These are phyloP conservation scores for Perca schrenkii DNA, from an alignment of 2,113 vertebrate species.

Conservation along the genomic window DNA sequence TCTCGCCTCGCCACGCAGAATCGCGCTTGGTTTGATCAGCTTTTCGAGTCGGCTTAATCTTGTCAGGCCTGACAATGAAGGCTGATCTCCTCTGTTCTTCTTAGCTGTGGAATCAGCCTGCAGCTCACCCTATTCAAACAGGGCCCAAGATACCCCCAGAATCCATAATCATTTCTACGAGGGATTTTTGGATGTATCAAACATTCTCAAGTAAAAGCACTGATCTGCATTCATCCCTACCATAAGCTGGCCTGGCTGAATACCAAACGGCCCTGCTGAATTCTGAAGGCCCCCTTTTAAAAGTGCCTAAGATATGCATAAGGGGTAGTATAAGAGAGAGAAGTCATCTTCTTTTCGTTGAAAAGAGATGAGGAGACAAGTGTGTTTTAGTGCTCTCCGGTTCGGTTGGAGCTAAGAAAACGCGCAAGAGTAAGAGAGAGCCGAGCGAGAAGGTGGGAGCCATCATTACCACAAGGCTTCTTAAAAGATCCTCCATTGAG, in stretches of 20 bases:
- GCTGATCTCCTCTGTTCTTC: conserved; percentile 83
- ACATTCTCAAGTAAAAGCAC: conserved; percentile 76
- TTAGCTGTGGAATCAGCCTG: conserved; percentile 69
- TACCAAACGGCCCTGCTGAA: conserved; percentile 76
- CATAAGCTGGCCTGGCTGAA: conserved; percentile 74
- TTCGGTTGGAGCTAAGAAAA: conserved; percentile 50
- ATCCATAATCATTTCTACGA: conserved; percentile 81
- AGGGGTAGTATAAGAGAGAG: conserved; percentile 58
- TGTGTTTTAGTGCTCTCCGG: conserved; percentile 76
- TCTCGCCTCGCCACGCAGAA: conserved; percentile 64
- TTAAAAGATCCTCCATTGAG: conserved; percentile 75
- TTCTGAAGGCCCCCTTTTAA: conserved; percentile 70
- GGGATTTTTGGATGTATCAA: conserved; percentile 78
- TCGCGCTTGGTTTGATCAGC: conserved; percentile 75
- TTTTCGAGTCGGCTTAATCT: conserved; percentile 83
- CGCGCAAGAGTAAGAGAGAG: conserved; percentile 40
- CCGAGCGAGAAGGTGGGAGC: conserved; percentile 66
- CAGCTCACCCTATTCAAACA: conserved; percentile 79
- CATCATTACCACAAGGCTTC: conserved; percentile 78
- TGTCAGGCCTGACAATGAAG: conserved; percentile 83
- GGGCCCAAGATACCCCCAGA: conserved; percentile 62
- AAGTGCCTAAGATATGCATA: conserved; percentile 66
- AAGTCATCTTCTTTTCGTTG: conserved; percentile 73
- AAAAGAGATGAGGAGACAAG: conserved; percentile 77
- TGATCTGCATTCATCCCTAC: conserved; percentile 81